A percentile compares a stretch with the other conserved stretches of the same genome.
Conservation (phyloP, 2,888 invertebrate species). For the Bombylius discolor region DNA sequence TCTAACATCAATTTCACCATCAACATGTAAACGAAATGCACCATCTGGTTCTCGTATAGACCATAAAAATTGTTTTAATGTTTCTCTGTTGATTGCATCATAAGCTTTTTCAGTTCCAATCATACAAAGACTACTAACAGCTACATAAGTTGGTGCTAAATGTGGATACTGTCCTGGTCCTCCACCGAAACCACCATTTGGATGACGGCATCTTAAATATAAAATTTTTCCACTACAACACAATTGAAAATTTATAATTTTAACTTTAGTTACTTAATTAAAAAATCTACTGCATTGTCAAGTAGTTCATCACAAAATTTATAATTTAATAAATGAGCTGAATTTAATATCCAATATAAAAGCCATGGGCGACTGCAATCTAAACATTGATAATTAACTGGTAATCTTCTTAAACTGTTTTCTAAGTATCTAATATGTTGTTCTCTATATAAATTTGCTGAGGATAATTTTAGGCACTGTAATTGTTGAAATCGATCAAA, state of each 20-base stretch:
- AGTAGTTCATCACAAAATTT: slow-evolving; percentile 44
- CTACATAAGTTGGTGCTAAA: slow-evolving; percentile 94
- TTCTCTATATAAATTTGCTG: slow-evolving; percentile 47
- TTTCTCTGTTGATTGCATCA: slow-evolving; percentile 62
- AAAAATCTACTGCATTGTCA: slow-evolving; percentile 44
- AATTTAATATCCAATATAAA: slow-evolving; percentile 92
- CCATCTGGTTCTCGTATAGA: slow-evolving; percentile 70
- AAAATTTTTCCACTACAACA: background rate
- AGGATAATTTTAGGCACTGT: slow-evolving; percentile 41
- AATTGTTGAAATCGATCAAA: slow-evolving; percentile 39
- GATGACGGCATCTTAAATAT: slow-evolving; percentile 25
- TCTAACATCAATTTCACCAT: slow-evolving; percentile 87
- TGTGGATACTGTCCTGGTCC: slow-evolving; percentile 89
- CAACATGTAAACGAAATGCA: slow-evolving; percentile 81
- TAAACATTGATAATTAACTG: slow-evolving; percentile 62
- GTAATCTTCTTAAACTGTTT: slow-evolving; percentile 52
- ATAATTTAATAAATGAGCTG: slow-evolving; percentile 63
- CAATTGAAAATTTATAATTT: too few relatives aligned
- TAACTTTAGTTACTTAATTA: slow-evolving; percentile 38
- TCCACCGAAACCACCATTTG: slow-evolving; percentile 79
- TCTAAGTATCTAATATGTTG: slow-evolving; percentile 54
- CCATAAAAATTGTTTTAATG: slow-evolving; percentile 62
- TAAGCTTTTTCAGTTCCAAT: slow-evolving; percentile 82
- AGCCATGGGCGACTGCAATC: slow-evolving; percentile 96
- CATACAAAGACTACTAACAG: slow-evolving; percentile 82